Conservation (phyloP, 2,888 invertebrate genomes). For the Exocentrus adspersus region DNA sequence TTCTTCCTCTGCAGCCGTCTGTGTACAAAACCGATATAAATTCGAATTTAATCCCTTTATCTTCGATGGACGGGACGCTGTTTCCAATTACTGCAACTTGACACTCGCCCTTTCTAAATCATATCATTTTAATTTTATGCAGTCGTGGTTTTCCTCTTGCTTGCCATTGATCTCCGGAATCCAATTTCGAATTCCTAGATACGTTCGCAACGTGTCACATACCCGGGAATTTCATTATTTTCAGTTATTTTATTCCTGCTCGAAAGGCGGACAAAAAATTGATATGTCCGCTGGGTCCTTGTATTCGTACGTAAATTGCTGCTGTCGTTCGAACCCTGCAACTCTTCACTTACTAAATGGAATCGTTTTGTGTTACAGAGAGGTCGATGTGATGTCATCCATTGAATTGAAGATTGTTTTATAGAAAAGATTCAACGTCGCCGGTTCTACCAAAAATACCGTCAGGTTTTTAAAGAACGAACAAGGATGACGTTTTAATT, state of each 20-base stretch:
- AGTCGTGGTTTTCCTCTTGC: slow-evolving; percentile 44
- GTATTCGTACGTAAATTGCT: not conserved
- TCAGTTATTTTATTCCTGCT: slow-evolving; percentile 1
- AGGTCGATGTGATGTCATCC: too few species aligned
- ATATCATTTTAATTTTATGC: slow-evolving; percentile 45
- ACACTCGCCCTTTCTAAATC: slow-evolving; percentile 33
- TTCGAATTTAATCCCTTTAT: slow-evolving; percentile 20
- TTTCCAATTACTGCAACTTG: slow-evolving; percentile 29
- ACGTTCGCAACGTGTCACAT: slow-evolving; percentile 15
- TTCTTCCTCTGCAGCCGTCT: slow-evolving; percentile 13
- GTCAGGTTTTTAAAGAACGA: too few species aligned
- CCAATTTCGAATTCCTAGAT: slow-evolving; percentile 46
- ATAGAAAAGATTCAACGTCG: too few species aligned
- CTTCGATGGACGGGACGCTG: slow-evolving; percentile 19
- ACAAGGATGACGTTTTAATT: too few species aligned
- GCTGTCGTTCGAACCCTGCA: not conserved
- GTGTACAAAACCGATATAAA: slow-evolving; percentile 10
- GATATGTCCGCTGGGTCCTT: not conserved
- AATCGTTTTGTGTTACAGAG: too few species aligned
- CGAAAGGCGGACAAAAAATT: not conserved
- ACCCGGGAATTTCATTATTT: slow-evolving; percentile 2
- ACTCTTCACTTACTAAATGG: too few species aligned
- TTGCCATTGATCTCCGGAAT: slow-evolving; percentile 45
- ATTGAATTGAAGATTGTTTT: too few species aligned
- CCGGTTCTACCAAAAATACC: too few species aligned